Conservation (phyloP, 2,113 vertebrate species). For the Indri indri region DNA sequence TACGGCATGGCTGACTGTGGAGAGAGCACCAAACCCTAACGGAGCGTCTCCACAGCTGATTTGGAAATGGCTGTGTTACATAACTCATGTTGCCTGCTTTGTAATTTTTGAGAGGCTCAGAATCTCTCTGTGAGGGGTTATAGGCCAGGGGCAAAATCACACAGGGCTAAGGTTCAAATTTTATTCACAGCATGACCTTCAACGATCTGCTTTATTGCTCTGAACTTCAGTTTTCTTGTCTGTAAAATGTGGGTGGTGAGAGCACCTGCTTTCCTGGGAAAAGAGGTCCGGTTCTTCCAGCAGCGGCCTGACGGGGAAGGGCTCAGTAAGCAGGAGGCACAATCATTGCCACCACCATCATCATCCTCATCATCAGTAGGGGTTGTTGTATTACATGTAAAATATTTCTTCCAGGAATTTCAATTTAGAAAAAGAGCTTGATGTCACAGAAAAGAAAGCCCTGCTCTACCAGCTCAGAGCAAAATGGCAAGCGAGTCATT, state of each 20-base stretch:
- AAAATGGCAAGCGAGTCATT: not conserved
- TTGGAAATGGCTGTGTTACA: not conserved
- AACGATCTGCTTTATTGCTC: not conserved
- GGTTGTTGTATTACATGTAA: not conserved
- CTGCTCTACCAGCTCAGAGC: not conserved
- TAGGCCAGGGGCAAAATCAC: not conserved
- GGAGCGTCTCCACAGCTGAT: accelerated
- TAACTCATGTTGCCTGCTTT: not conserved
- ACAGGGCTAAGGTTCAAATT: not conserved
- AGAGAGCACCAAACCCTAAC: too few relatives aligned
- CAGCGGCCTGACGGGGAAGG: not conserved
- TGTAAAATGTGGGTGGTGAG: not conserved
- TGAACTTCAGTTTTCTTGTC: not conserved
- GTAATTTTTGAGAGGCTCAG: not conserved
- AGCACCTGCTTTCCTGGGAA: not conserved
- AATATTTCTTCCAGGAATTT: not conserved
- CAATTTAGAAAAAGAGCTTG: not conserved
- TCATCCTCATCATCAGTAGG: not conserved
- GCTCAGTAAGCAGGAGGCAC: not conserved
- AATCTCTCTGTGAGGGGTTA: not conserved
- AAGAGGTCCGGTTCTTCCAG: not conserved
- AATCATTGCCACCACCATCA: not conserved
- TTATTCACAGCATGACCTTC: not conserved
- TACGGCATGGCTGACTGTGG: accelerated
- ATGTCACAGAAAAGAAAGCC: not conserved